Base-by-base conservation (phyloP, 2,888 invertebrate species). In the Agapetus fuscipes region DNA sequence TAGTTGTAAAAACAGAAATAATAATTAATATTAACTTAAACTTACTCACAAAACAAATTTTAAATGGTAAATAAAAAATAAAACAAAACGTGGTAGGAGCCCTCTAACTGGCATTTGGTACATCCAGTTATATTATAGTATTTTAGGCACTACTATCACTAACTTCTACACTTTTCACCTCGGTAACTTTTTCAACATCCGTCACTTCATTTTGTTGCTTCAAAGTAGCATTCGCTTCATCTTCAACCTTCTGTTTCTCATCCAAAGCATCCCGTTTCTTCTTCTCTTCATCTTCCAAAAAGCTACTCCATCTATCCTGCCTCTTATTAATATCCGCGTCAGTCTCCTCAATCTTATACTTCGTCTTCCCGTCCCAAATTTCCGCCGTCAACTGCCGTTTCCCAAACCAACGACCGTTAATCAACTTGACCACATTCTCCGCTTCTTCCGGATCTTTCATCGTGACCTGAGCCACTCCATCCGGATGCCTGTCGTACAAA, bases 361-460 rank as follows among this genome's bases (percentile, higher is more conserved):
- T 96, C 0, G 91, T 90, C 58, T 84, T 84, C 12, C 97, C 97
- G 66, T 98, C 95, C 90, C 93, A 97, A 48, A 85, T 80, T 56
- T 84, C 83, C 3, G 94, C 96, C 3, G 74, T 76, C 17, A 98
- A 74, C 60, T 83, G 77, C 26, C 88, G 71, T 56, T 91, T 82
- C 6, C 86, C 88, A 65, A 95, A 94, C 78, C 84, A 90, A 26
- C 96, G 73, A 2, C 88, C 87, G 60, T 95, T 85, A 56, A 97
- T 75, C 49, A 90, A 75, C 50, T 76, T 74, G 9, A 97, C 78
- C 33, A 91, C 94, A 40, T 81, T 76, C 64, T 97, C 95, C 0
- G 97, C 95, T 58, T 87, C 84, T 56, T 93, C 93, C 0, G 90
- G 81, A 41, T 83, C 83, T 35, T 81, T 76, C 80, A 95, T 98